Evolutionary conservation across 2,113 vertebrate species (phyloP), one percentile per base, ranked within the genome.

Genomic region (Rhipidura dahli): DNA sequence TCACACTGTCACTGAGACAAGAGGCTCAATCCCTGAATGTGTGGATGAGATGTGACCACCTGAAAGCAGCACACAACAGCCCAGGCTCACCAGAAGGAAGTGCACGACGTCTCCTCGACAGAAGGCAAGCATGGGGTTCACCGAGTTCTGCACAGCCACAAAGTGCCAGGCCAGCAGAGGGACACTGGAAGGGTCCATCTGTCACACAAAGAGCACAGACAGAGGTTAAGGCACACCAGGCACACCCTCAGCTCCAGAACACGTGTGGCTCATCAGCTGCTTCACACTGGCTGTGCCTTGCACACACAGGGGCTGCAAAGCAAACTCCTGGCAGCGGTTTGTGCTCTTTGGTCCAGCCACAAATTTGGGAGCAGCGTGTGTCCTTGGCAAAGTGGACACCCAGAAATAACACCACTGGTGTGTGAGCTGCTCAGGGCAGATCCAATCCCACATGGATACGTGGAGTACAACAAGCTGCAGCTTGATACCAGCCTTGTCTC

Each of bases 131-230:
- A 99, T 97, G 15, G 99, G 99, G 88, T 99, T 99, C 91, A 99
- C 98, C 0, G 94, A 98, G 96, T 98, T 99, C 98, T 99, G 99
- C 31, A 98, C 98, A 8, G 98, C 98, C 91, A 99, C 99, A 66
- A 99, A 99, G 95, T 99, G 99, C 99, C 99, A 99, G 0, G 99
- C 99, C 91, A 99, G 96, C 96, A 99, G 97, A 6, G 99, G 99
- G 31, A 99, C 99, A 24, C 99, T 99, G 15, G 99, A 98, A 35
- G 99, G 99, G 83, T 99, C 99, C 53, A 99, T 99, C 99, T 99
- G 91, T 49, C 44, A 90, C 70, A 94, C 91, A 84, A 26, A 78
- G 61, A 89, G 31, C 49, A 95, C 51, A 89, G 83, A 4, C 10
- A 4, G 22, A 12, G 45, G 80, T 65, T 75, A 42, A 53, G 37